A percentile compares a stretch with the other conserved stretches of the same genome.
Evolutionary conservation across 2,113 vertebrate genomes (phyloP).

Genomic region (Microcebus murinus): DNA sequence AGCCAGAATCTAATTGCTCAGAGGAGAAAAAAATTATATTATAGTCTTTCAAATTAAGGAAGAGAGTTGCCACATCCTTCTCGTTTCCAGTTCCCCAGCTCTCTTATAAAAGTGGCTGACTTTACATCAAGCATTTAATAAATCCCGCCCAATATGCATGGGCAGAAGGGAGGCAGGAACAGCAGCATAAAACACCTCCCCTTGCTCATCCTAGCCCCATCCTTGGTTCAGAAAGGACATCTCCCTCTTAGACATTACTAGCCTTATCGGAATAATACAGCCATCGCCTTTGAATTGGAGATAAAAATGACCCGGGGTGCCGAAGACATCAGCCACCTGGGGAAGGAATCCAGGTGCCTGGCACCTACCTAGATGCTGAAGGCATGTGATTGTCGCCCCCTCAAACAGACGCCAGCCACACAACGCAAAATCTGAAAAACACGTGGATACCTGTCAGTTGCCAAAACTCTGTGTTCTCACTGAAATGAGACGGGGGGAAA

Average conservation of each 20-base stretch:
- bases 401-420: background rate
- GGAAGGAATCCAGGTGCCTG: fast-evolving
- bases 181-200: background rate
- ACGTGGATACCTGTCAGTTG: background rate
- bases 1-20: background rate
- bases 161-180: background rate
- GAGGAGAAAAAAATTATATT: background rate
- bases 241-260: background rate
- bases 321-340: background rate
- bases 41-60: background rate
- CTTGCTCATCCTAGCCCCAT: background rate
- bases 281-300: background rate
- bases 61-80: background rate
- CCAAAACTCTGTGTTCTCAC: background rate
- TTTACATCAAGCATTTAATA: background rate
- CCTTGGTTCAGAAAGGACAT: background rate
- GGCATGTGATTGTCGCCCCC: background rate
- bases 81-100: background rate
- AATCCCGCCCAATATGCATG: background rate
- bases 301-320: background rate
- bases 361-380: background rate
- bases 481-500: background rate
- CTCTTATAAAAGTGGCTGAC: background rate
- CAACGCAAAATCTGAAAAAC: background rate
- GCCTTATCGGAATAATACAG: too few species aligned